Conservation (phyloP, 2,888 invertebrate genomes). For the Patella depressa region DNA sequence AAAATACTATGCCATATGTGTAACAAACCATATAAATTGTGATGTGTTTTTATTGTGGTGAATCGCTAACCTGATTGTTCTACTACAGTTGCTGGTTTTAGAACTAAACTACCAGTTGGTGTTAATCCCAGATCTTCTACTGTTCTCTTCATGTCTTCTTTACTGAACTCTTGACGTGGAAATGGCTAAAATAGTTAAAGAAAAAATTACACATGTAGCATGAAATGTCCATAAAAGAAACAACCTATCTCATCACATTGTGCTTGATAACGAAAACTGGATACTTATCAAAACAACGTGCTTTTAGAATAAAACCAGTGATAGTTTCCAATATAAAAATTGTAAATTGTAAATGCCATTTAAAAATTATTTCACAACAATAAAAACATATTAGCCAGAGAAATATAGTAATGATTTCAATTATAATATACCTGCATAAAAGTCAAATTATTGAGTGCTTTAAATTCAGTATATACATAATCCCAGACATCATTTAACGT, state of each 20-base stretch:
- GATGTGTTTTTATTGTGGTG: too few species aligned
- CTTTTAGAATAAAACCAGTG: too few species aligned
- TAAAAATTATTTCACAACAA: too few species aligned
- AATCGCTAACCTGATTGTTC: constrained; percentile 32
- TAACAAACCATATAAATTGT: too few species aligned
- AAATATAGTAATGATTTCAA: too few species aligned
- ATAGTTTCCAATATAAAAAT: too few species aligned
- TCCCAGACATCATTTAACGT: constrained; percentile 56
- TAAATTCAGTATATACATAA: constrained; percentile 28
- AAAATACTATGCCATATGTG: too few species aligned
- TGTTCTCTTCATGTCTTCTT: constrained; percentile 47
- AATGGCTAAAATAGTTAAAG: constrained; percentile 58
- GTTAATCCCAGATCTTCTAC: constrained; percentile 58
- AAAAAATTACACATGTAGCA: background rate
- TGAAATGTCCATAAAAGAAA: background rate
- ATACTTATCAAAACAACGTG: too few species aligned
- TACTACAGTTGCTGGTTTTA: constrained; percentile 46
- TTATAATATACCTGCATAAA: constrained; percentile 50
- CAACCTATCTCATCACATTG: background rate
- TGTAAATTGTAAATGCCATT: too few species aligned
- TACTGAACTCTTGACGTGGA: constrained; percentile 60
- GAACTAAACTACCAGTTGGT: constrained; percentile 64
- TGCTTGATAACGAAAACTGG: too few species aligned
- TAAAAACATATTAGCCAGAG: too few species aligned
- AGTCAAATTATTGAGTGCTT: constrained; percentile 26